Conservation (phyloP, 2,797 vertebrate genomes). For the Cossypha polioptera region DNA sequence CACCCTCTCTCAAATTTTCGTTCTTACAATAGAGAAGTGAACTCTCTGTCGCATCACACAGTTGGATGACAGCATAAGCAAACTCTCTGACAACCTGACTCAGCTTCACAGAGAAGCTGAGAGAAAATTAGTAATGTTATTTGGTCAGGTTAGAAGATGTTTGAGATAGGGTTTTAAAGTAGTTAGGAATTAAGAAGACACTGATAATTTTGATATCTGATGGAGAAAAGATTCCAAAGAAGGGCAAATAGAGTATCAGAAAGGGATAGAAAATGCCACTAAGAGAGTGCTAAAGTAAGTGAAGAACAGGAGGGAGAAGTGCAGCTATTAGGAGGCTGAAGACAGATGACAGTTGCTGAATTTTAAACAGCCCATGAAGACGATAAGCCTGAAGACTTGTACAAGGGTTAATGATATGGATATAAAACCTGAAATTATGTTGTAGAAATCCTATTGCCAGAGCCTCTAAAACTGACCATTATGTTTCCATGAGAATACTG, state of each 20-base stretch:
- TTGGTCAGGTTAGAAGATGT: not conserved
- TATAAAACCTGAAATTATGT: not conserved
- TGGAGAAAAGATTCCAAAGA: not conserved
- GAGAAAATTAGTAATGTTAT: not conserved
- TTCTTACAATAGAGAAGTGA: not conserved
- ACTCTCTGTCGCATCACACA: not conserved
- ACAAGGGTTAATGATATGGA: not conserved
- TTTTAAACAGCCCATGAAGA: not conserved
- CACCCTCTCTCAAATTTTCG: not conserved
- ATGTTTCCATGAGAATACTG: not conserved
- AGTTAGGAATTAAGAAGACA: not conserved
- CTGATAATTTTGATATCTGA: not conserved
- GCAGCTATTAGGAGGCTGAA: not conserved
- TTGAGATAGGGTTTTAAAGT: not conserved
- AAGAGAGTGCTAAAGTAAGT: not conserved
- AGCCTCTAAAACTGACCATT: not conserved
- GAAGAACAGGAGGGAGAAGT: not conserved
- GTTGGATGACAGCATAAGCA: not conserved
- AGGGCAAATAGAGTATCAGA: not conserved
- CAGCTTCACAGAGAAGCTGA: not conserved
- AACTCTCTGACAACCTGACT: not conserved
- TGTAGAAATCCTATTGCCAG: not conserved
- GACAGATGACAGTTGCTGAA: not conserved
- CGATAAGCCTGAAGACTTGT: not conserved
- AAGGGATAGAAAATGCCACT: not conserved